Conservation (phyloP, 2,888 invertebrate species). For the Pheosia tremula region DNA sequence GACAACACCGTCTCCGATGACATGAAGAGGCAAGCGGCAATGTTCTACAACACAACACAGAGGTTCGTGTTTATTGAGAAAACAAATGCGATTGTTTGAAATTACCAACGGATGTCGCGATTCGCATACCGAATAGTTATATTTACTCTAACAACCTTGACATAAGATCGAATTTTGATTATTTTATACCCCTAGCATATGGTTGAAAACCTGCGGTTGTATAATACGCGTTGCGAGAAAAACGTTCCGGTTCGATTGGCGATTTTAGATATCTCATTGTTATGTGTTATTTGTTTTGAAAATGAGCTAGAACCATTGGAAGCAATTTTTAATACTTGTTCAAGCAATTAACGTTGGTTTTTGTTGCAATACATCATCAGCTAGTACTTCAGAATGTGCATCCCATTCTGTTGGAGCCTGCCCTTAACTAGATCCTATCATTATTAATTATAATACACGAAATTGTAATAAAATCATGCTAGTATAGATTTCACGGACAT, state of each 20-base stretch:
- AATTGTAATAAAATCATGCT: no score
- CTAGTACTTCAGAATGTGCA: no score
- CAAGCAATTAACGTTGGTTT: no score
- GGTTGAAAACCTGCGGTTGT: constrained; percentile 9
- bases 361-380: no score
- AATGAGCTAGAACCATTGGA: not conserved
- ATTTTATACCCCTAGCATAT: constrained; percentile 10
- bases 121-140: not conserved
- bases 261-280: constrained; percentile 2
- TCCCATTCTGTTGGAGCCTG: no score
- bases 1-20: constrained; percentile 73
- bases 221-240: constrained; percentile 29
- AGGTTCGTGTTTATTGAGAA: constrained; percentile 60
- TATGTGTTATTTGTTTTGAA: not conserved
- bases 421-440: no score
- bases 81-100: constrained; percentile 40
- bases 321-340: not conserved
- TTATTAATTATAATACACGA: no score
- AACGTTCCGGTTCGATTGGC: constrained; percentile 28
- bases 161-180: constrained; percentile 24
- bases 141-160: constrained; percentile 13
- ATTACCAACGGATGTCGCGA: constrained; percentile 43
- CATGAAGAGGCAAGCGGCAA: constrained; percentile 76
- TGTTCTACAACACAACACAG: constrained; percentile 78
- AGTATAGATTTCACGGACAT: no score